These are phyloP conservation scores for Pterophyllum scalare DNA, from an alignment of 2,113 vertebrate species.

Conservation along the genomic window DNA sequence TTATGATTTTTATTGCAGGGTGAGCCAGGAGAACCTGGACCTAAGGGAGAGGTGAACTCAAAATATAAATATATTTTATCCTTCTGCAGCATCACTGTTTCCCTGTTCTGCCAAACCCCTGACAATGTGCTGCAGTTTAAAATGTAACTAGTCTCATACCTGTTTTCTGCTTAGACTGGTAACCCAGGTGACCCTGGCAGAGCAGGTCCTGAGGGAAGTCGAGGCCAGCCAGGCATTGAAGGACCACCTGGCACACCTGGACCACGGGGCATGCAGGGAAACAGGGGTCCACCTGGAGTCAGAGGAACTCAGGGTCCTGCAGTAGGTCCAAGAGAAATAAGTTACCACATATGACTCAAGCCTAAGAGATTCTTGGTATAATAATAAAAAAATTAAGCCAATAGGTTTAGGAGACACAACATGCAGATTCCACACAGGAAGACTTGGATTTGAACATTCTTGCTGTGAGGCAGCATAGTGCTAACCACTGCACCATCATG, in stretches of 20 bases:
- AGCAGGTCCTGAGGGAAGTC: constrained; percentile 89
- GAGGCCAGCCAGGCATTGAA: constrained; percentile 91
- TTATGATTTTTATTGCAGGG: constrained; percentile 81
- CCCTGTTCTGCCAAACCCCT: neutral
- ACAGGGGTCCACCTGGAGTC: constrained; percentile 89
- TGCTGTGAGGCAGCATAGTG: neutral
- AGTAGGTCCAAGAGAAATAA: constrained; percentile 80
- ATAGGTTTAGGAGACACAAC: too few relatives aligned
- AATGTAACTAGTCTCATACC: neutral
- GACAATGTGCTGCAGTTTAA: neutral
- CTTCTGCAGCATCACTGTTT: neutral
- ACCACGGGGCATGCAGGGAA: constrained; percentile 92
- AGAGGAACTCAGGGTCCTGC: constrained; percentile 91
- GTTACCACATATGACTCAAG: neutral
- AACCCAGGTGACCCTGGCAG: constrained; percentile 88
- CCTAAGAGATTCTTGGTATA: neutral
- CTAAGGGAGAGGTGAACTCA: constrained; percentile 93
- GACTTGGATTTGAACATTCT: neutral
- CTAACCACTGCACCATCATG: neutral
- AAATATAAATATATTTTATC: neutral
- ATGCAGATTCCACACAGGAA: too few relatives aligned
- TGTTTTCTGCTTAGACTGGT: constrained; percentile 80
- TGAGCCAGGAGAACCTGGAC: constrained; percentile 87
- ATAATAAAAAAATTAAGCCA: too few relatives aligned
- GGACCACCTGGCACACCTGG: constrained; percentile 89